phyloP scores from a whole-genome alignment of 2,888 invertebrate genomes.

The Bhutanitis thaidina region DNA sequence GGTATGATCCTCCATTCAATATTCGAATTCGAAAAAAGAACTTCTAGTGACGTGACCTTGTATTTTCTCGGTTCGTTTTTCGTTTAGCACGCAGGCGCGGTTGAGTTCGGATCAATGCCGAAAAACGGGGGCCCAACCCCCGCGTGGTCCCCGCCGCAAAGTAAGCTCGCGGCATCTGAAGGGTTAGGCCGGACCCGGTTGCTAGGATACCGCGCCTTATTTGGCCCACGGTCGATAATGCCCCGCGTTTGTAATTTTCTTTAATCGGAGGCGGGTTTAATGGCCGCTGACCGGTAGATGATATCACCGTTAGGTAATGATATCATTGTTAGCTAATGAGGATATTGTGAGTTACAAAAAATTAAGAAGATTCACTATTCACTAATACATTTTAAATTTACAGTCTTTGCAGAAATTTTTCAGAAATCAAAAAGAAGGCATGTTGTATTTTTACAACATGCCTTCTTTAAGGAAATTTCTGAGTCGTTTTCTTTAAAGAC shows the following conservation, averaged over 20 bases:
- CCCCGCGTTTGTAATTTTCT: constrained; percentile 65
- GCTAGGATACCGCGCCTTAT: constrained; percentile 68
- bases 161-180: constrained; percentile 74
- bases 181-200: constrained; percentile 65
- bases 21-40: constrained; percentile 74
- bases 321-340: too few species aligned
- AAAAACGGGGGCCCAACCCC: constrained; percentile 69
- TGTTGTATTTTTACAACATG: too few species aligned
- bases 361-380: too few species aligned
- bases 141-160: constrained; percentile 58
- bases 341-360: too few species aligned
- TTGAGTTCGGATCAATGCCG: constrained; percentile 72
- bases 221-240: constrained; percentile 59
- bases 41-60: constrained; percentile 75
- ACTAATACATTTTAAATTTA: too few species aligned
- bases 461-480: too few species aligned
- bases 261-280: constrained; percentile 53
- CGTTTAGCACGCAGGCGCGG: constrained; percentile 74
- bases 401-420: too few species aligned
- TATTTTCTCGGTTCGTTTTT: constrained; percentile 71
- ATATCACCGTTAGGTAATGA: constrained; percentile 29
- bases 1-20: constrained; percentile 73
- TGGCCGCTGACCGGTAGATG: constrained; percentile 29
- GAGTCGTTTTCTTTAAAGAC: too few species aligned
- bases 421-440: too few species aligned